phyloP scores from a whole-genome alignment of 1,140 invertebrate genomes.

The Samia ricini region DNA sequence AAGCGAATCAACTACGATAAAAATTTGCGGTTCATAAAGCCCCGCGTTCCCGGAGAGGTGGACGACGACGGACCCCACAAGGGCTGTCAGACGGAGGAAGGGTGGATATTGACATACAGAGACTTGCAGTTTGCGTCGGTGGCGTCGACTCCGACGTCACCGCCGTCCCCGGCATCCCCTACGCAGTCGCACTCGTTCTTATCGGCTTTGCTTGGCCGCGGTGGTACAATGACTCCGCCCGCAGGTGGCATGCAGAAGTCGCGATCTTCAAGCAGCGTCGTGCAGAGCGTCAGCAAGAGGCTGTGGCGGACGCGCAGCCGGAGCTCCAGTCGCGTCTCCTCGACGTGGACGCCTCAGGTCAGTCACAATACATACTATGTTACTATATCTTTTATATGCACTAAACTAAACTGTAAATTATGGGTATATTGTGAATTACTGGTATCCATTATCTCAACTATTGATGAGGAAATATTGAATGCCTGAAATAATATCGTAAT shows the following conservation, averaged over 20 bases:
- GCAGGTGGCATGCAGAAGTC: conserved; percentile 90
- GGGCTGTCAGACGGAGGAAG: conserved; percentile 85
- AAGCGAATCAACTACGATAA: conserved; percentile 93
- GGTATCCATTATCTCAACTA: too few species aligned
- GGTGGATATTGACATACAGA: conserved; percentile 80
- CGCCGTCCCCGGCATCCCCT: conserved; percentile 75
- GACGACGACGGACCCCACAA: conserved; percentile 86
- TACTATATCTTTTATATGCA: too few species aligned
- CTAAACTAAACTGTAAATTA: too few species aligned
- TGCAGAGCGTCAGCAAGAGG: conserved; percentile 89
- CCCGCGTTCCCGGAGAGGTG: conserved; percentile 85
- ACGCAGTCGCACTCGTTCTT: conserved; percentile 81
- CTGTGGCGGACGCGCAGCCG: conserved; percentile 90
- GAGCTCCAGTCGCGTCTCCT: conserved; percentile 82
- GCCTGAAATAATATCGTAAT: too few species aligned
- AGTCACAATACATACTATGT: conserved; percentile 67
- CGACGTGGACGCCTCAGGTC: conserved; percentile 89
- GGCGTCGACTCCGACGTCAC: conserved; percentile 71
- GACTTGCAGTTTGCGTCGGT: conserved; percentile 68
- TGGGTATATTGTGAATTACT: too few species aligned
- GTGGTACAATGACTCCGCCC: conserved; percentile 70
- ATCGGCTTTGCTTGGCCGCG: conserved; percentile 82
- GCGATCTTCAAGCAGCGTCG: conserved; percentile 90
- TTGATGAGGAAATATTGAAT: too few species aligned
- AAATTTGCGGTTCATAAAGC: conserved; percentile 89